Conservation (phyloP, 2,113 vertebrate genomes). For the Erinaceus europaeus region DNA sequence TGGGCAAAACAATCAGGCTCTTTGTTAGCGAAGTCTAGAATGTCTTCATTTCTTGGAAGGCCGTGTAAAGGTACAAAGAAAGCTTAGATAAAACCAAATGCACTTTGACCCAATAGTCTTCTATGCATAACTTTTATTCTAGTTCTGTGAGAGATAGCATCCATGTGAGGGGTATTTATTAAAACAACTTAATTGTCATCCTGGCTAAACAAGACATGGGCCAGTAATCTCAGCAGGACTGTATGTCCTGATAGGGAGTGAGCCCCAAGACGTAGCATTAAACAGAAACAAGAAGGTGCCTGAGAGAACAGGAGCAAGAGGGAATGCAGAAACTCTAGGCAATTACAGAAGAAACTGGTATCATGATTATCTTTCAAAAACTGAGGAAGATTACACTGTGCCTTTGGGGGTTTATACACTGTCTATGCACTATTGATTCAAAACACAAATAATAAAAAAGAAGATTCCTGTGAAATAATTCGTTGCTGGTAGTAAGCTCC, state of each 20-base stretch:
- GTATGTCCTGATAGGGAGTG: not conserved
- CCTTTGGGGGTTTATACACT: not conserved
- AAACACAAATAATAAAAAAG: slow-evolving; percentile 31
- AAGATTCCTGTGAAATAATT: not conserved
- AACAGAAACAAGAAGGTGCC: not conserved
- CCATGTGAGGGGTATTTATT: not conserved
- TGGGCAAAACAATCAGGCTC: not conserved
- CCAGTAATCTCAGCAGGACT: not conserved
- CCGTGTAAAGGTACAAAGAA: slow-evolving; percentile 15
- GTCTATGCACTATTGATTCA: not conserved
- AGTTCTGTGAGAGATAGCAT: not conserved
- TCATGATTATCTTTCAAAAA: not conserved
- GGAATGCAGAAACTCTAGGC: not conserved
- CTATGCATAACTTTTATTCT: slow-evolving; percentile 11
- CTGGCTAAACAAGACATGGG: not conserved
- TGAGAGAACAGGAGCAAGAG: no score
- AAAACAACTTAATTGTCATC: not conserved
- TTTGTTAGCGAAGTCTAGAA: not conserved
- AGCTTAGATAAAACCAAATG: slow-evolving; percentile 25
- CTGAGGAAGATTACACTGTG: not conserved
- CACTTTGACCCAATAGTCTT: not conserved
- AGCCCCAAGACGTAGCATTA: not conserved
- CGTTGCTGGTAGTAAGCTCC: not conserved
- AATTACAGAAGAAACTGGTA: not conserved
- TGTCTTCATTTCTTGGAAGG: not conserved